Evolutionary conservation across 2,888 invertebrate species (phyloP).

Genomic region (Brachyptera risi): DNA sequence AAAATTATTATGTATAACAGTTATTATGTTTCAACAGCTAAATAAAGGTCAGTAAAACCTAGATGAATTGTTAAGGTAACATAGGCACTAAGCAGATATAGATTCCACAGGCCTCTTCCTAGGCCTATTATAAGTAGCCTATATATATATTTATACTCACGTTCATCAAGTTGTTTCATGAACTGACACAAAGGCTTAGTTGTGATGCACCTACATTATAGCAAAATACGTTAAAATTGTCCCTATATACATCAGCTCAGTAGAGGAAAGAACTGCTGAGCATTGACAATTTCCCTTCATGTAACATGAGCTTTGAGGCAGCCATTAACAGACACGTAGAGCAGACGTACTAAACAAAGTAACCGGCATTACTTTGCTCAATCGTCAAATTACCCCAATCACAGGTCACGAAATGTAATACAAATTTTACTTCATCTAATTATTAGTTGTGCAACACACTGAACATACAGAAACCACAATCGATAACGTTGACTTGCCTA

Average conservation of each 20-base stretch:
- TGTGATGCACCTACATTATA: no score
- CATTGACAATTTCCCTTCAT: not conserved
- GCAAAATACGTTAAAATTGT: not conserved
- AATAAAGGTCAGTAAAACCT: no score
- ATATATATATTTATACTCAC: no score
- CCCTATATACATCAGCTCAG: not conserved
- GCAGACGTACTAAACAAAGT: not conserved
- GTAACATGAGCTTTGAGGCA: constrained; percentile 22
- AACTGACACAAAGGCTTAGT: no score
- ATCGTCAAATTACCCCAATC: not conserved
- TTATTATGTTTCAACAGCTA: no score
- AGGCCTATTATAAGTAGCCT: no score
- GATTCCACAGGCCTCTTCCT: no score
- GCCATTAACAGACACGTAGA: constrained; percentile 31
- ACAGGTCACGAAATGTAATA: not conserved
- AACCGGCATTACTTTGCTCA: not conserved
- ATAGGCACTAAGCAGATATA: no score
- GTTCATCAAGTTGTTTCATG: no score
- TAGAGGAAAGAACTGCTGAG: not conserved
- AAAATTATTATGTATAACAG: no score
- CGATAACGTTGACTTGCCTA: constrained; percentile 7
- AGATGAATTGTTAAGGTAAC: no score
- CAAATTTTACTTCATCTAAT: not conserved
- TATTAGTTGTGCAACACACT: not conserved
- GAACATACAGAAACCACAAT: not conserved